Base-by-base conservation (phyloP, 1,140 invertebrate genomes). In the Cotesia typhae region DNA sequence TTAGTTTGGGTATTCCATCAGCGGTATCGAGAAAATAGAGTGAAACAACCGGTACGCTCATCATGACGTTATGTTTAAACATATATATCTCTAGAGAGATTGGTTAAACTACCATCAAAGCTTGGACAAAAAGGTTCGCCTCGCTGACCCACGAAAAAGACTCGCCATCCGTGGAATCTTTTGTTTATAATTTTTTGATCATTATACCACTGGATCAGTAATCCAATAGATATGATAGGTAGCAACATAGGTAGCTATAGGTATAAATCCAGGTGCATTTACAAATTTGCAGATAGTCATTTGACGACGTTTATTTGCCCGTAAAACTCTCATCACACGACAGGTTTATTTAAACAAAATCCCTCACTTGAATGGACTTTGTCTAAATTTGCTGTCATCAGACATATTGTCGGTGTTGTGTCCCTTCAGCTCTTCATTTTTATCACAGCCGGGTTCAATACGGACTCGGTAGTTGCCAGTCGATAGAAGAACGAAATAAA, bases 171-270 rank as follows among this genome's bases (percentile, higher is more conserved):
- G 85, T 86, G 85, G 83, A 85, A 86, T 87, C 85, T 87, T 86
- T 86, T 87, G 85, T 85, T 86, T 86, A 86, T 85, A 85, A 85
- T 86, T 85, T 86, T 85, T 85, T 85, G 82, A 87, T 87, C 84
- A 86, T 87, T 83, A 85, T 70, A 74, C 67, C 80, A 78, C 81
- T 78, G 81, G 81, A 81, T 81, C 82, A 83, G 83, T 85, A 84
- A 84, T 83, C 85, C 79, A 75, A 55, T 75, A 77, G 70, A 75
- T 76, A 76, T 75, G 52, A 17, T 28, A 47, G 41, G 41, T 47
- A 47, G 10, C 6, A 47, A 47, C 10, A 47, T 47, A 47, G 41
- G 41, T 6, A 7, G 6, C 6, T 10, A 47, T 47, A 10, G 2
- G 5, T 7, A 6, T 6, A 9, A 10, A 47, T 47, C 6, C 41